Percentiles rank a stretch among this genome's conserved stretches.
Evolutionary conservation across 2,113 vertebrate species (phyloP).

Genomic region (Manacus vitellinus): DNA sequence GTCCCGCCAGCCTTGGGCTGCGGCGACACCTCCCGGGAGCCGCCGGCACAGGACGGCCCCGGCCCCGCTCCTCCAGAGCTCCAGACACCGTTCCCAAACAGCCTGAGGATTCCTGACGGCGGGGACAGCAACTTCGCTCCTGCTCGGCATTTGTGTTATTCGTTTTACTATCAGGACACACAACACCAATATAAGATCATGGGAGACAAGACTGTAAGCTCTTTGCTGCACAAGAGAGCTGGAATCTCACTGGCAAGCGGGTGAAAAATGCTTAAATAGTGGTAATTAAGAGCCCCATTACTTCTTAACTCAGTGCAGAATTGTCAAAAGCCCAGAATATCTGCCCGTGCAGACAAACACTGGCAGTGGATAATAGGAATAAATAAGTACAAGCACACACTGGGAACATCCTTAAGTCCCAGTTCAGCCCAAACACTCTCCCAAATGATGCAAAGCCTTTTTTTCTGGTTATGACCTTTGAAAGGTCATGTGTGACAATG

Average conservation of each 20-base stretch:
- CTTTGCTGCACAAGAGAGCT: not conserved
- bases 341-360: fast-evolving
- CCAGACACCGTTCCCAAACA: fast-evolving
- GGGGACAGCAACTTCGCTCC: fast-evolving
- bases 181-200: not conserved
- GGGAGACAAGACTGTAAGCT: not conserved
- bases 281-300: not conserved
- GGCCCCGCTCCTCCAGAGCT: fast-evolving
- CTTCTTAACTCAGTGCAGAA: not conserved
- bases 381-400: not conserved
- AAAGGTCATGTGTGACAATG: not conserved
- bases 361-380: too few species aligned
- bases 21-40: conserved; percentile 70
- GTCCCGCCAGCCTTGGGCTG: conserved; percentile 32
- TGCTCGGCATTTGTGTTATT: not conserved
- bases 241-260: not conserved
- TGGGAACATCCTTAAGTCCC: not conserved
- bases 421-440: not conserved
- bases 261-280: not conserved
- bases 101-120: fast-evolving
- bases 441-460: not conserved
- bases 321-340: not conserved
- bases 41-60: fast-evolving
- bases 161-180: not conserved
- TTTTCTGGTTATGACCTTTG: not conserved